Percentiles rank a stretch among this genome's conserved stretches.
These are phyloP conservation scores for Microplitis manilae DNA, from an alignment of 2,888 invertebrate genomes.

Conservation along the genomic window DNA sequence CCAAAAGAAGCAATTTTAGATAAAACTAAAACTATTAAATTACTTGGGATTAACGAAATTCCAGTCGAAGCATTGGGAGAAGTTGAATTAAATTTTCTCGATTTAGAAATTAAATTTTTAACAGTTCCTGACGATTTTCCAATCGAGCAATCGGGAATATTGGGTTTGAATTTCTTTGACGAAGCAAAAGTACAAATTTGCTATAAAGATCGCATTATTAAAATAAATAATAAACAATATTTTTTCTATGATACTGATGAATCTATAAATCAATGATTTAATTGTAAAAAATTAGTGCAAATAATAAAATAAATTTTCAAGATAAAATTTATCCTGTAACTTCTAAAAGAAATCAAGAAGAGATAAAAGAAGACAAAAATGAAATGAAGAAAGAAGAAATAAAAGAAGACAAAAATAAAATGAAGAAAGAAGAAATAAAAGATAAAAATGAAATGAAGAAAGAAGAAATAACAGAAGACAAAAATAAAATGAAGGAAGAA, in stretches of 20 bases:
- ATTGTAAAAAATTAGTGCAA: not conserved
- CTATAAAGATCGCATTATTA: constrained; percentile 27
- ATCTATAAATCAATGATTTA: not conserved
- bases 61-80: constrained; percentile 31
- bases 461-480: too few species aligned
- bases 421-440: too few species aligned
- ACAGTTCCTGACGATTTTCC: constrained; percentile 35
- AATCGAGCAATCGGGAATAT: constrained; percentile 38
- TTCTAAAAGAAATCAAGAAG: too few species aligned
- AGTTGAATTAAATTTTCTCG: constrained; percentile 17
- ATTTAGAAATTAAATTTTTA: constrained; percentile 4
- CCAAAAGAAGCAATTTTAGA: too few species aligned
- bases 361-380: too few species aligned
- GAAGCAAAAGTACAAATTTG: constrained; percentile 29
- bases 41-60: constrained; percentile 38
- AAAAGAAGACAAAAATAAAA: too few species aligned
- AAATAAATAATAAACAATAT: constrained; percentile 17
- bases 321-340: too few species aligned
- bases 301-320: not conserved
- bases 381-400: too few species aligned
- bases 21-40: constrained; percentile 27
- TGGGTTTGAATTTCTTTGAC: constrained; percentile 41
- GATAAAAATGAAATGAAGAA: too few species aligned
- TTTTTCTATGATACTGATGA: not conserved
- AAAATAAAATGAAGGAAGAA: too few species aligned